Base-by-base conservation (phyloP, 2,113 vertebrate species). In the Vireo altiloquus region DNA sequence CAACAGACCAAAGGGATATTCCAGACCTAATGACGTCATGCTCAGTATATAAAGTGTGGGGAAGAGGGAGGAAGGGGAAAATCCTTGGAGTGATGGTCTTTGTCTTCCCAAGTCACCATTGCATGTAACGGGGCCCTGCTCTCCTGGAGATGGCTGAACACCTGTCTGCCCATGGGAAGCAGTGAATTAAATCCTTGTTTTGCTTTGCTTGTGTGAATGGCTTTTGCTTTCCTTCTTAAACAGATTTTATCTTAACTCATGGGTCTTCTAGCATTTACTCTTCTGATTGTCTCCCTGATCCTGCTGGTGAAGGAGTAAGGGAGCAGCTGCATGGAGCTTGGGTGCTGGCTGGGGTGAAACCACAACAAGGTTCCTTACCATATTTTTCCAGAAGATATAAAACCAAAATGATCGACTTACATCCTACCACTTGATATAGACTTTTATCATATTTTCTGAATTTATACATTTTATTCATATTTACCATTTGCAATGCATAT, bases 101-200 rank as follows among this genome's bases (percentile, higher is more conserved):
- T 59, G 9, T 31, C 25, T 42, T 76, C 25, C 21, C 33, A 52
- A 59, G 49, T 59, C 21, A 37, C 17, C 17, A 3, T 12, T 59
- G 22, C 14, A 12, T 0, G 0, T 42, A 21, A 18, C 33, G 11
- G 11, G 11, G 18, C 22, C 27, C 33, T 37, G 17, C 7, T 37
- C 15, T 59, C 21, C 27, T 15, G 7, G 25, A 52, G 27, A 35
- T 22, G 11, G 13, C 21, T 44, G 31, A 68, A 42, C 13, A 27
- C 17, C 14, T 33, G 9, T 50, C 24, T 65, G 42, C 15, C 20
- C 24, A 9, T 37, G 11, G 14, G 27, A 68, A 86, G 25, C 9
- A 59, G 25, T 52, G 14, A 68, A 33, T 52, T 27, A 76, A 59
- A 13, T 31, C 37, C 22, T 68, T 52, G 17, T 17, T 52, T 59